Percentiles rank a stretch among this genome's conserved stretches.
phyloP scores from a whole-genome alignment of 1,140 invertebrate species.

The Meteorus sp. region DNA sequence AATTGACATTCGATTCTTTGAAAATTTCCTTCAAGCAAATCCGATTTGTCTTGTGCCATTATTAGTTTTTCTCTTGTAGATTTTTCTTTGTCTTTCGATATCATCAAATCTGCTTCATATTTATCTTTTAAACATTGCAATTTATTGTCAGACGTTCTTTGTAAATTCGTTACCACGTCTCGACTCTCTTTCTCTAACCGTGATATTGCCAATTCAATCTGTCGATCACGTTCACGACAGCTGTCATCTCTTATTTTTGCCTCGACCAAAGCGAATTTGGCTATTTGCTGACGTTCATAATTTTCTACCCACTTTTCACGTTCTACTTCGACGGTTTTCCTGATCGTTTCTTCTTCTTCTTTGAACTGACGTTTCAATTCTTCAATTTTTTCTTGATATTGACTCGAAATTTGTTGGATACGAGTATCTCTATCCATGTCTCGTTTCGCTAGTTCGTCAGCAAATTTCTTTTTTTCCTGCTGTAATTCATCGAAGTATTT shows the following conservation, averaged over 20 bases:
- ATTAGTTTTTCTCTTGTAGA: constrained; percentile 61
- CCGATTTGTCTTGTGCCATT: constrained; percentile 62
- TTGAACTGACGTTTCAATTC: constrained; percentile 52
- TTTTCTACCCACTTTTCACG: constrained; percentile 61
- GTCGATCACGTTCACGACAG: constrained; percentile 65
- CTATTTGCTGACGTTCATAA: constrained; percentile 62
- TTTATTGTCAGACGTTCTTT: constrained; percentile 64
- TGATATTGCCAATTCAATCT: constrained; percentile 68
- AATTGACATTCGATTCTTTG: constrained; percentile 53
- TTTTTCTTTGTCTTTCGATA: constrained; percentile 61
- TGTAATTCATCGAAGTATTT: constrained; percentile 46
- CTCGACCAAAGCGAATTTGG: constrained; percentile 63
- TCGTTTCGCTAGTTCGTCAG: constrained; percentile 37
- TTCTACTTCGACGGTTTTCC: constrained; percentile 62
- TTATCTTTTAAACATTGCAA: constrained; percentile 72
- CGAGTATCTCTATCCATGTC: constrained; percentile 37
- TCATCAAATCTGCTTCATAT: constrained; percentile 69
- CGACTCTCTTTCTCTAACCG: constrained; percentile 65
- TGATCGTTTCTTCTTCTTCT: constrained; percentile 60
- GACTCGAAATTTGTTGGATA: constrained; percentile 34
- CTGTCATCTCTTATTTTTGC: constrained; percentile 63
- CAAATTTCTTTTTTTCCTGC: constrained; percentile 39
- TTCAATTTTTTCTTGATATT: constrained; percentile 47
- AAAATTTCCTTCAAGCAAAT: constrained; percentile 55
- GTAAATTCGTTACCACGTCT: constrained; percentile 55